Base-by-base conservation (phyloP, 2,797 vertebrate genomes). In the Percopsis omiscomaycus region DNA sequence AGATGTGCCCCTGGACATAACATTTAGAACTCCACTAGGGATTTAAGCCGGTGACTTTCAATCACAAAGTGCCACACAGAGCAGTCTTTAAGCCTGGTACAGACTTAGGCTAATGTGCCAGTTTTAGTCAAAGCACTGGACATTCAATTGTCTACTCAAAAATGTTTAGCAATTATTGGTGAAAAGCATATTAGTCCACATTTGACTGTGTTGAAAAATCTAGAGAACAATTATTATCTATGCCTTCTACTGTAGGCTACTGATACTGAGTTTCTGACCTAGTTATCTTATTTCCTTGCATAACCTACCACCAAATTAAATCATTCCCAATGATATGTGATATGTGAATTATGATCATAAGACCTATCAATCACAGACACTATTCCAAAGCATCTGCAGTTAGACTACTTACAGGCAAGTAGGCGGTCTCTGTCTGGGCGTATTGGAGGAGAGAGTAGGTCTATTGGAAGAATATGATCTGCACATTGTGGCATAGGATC, bases 401-500 rank as follows among this genome's bases (percentile, higher is more conserved):
- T 9, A 42, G 37, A 9, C 49, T 68, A 79, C 76, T 79, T 75
- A 80, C 78, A 51, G 59, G 10, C 45, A 60, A 80, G 80, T 77
- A 61, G 84, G 78, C 66, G 47, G 83, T 15, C 44, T 58, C 30
- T 29, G 55, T 68, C 69, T 50, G 66, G 77, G 60, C 0, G 48
- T 72, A 75, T 71, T 16, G 54, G 37, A 83, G 66, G 72, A 69
- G 72, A 81, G 69, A 79, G 75, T 66, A 47, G 67, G 59, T 78
- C 81, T 80, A 77, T 84, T 76, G 74, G 72, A 75, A 12, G 81
- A 85, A 80, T 78, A 78, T 72, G 84, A 81, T 60, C 84, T 80
- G 67, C 85, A 80, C 89, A 87, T 91, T 83, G 75, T 87, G 79
- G 77, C 71, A 58, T 45, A 66, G 74, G 84, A 87, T 66, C 46